Percentiles rank a stretch among this genome's conserved stretches.
phyloP scores from a whole-genome alignment of 2,888 invertebrate species.

The Thalpophila matura region DNA sequence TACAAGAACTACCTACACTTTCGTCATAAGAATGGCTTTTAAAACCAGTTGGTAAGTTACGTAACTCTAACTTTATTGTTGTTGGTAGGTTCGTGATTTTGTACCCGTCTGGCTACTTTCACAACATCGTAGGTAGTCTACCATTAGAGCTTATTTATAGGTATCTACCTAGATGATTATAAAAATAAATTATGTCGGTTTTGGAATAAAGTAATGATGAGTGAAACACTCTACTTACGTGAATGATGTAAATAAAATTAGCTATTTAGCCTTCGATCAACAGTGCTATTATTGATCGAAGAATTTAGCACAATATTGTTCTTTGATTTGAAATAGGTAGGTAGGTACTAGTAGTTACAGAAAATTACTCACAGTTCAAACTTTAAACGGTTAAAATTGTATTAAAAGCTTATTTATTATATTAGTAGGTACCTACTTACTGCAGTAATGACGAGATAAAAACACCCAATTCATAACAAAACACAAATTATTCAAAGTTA shows the following conservation, averaged over 20 bases:
- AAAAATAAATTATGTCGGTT: no score
- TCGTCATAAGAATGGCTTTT: not conserved
- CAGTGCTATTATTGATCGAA: no score
- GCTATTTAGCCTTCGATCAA: no score
- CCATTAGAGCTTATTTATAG: not conserved
- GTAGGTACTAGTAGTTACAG: no score
- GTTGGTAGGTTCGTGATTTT: not conserved
- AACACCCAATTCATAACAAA: not conserved
- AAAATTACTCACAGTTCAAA: not conserved
- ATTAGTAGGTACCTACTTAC: no score
- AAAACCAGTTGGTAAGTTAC: not conserved
- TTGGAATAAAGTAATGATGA: no score
- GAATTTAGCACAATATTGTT: no score
- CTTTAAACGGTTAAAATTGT: not conserved
- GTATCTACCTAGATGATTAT: no score
- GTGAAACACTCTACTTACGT: no score
- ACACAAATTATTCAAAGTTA: not conserved
- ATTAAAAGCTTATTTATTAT: not conserved
- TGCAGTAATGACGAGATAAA: no score
- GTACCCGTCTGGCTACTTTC: slow-evolving; percentile 21
- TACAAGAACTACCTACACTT: slow-evolving; percentile 5
- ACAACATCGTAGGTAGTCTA: slow-evolving; percentile 7
- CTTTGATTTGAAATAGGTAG: no score
- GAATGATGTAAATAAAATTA: no score
- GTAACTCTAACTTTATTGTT: not conserved